Evolutionary conservation across 2,113 vertebrate species (phyloP).

Genomic region (Lycocorax pyrrhopterus): DNA sequence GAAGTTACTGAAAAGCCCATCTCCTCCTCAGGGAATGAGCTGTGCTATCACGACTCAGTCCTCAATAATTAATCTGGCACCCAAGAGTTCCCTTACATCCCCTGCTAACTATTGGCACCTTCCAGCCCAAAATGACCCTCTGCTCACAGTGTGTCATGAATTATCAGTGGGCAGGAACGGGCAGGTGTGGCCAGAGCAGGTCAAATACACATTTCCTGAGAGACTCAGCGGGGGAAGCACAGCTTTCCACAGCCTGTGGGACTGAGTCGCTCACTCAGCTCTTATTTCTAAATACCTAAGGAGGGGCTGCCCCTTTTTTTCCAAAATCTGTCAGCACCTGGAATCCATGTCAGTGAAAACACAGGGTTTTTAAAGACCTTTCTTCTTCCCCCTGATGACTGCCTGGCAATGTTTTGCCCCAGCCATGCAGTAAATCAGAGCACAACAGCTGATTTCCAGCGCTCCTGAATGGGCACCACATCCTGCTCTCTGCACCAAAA

Average conservation of each 20-base stretch:
- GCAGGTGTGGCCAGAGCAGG: background rate
- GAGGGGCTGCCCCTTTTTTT: background rate
- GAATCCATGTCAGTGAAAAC: background rate
- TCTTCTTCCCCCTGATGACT: background rate
- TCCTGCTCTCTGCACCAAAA: background rate
- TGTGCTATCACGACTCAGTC: background rate
- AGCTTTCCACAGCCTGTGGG: background rate
- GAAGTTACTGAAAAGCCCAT: background rate
- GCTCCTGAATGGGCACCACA: background rate
- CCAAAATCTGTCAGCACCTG: background rate
- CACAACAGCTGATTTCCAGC: background rate
- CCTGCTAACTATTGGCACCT: background rate
- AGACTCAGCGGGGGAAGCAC: background rate
- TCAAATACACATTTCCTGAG: background rate
- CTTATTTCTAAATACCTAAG: background rate
- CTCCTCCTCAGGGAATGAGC: background rate
- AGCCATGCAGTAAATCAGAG: background rate
- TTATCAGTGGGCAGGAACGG: background rate
- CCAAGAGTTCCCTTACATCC: accelerated
- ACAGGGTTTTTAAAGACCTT: accelerated
- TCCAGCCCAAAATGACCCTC: background rate
- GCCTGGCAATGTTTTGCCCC: background rate
- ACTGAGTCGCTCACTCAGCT: background rate
- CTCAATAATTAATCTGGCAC: background rate
- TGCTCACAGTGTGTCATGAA: background rate